Base-by-base conservation (phyloP, 2,113 vertebrate species). In the Oreocharis arfaki region DNA sequence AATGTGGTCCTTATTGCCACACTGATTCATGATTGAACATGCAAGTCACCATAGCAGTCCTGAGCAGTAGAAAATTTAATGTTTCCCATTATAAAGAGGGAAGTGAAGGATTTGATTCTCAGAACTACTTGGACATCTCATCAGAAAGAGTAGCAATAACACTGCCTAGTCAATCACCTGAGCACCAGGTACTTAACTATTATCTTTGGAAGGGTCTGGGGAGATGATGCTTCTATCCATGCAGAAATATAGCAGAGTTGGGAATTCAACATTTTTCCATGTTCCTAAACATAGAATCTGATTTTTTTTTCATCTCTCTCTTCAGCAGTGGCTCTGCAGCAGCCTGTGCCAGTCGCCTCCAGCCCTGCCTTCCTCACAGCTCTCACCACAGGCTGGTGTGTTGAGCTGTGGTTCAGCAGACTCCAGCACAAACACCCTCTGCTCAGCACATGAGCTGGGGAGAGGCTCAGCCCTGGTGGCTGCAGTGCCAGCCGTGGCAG, bases 11-110 rank as follows among this genome's bases (percentile, higher is more conserved):
- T 63, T 41, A 21, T 20, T 71, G 57, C 53, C 59, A 19, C 55
- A 75, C 0, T 10, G 24, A 27, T 28, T 65, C 33, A 2, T 22
- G 44, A 11, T 0, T 47, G 50, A 70, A 46, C 10, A 0, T 27
- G 39, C 5, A 27, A 15, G 15, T 50, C 35, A 24, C 47, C 21
- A 2, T 0, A 65, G 60, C n/a, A n/a, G n/a, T 41, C 19, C 24
- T 18, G 13, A 60, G 50, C 42, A 76, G 50, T 9, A 55, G 26
- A 37, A 75, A 68, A 35, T 57, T 6, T 14, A 27, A 5, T 61
- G 16, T 57, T 86, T 60, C 19, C 28, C 5, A 3, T 61, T 61
- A 16, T 10, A 33, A 41, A 65, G 41, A 73, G 18, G 7, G 19
- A 52, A 44, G 53, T 27, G 60, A 57, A 84, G 32, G 35, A 67